Evolutionary conservation across 1,140 invertebrate genomes (phyloP).

Genomic region (Tetraneura akinire): DNA sequence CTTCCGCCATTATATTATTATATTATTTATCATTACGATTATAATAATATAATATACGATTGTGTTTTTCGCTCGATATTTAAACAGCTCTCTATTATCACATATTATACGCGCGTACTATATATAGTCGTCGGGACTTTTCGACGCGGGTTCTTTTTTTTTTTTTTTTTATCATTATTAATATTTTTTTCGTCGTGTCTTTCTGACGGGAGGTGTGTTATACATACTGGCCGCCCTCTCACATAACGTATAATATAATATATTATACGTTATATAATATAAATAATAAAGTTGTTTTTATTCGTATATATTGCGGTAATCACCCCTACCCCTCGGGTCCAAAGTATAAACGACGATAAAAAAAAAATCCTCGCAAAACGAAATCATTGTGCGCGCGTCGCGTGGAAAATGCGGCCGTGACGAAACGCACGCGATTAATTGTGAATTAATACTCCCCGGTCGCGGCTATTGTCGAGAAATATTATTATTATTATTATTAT

Average conservation of each 20-base stretch:
- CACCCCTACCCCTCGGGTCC: background rate
- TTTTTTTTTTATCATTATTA: too few relatives aligned
- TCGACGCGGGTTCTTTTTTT: too few relatives aligned
- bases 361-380: conserved; percentile 5
- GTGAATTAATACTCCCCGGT: conserved; percentile 35
- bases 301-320: conserved; percentile 31
- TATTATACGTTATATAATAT: background rate
- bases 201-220: background rate
- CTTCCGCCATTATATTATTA: background rate
- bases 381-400: conserved; percentile 26
- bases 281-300: conserved; percentile 45
- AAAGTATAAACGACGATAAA: conserved; percentile 14
- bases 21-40: too few relatives aligned
- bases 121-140: background rate
- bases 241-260: too few relatives aligned
- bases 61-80: background rate
- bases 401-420: conserved; percentile 25
- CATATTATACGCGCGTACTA: too few relatives aligned
- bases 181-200: too few relatives aligned
- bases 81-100: conserved; percentile 24
- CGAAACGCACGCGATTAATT: conserved; percentile 29
- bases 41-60: too few relatives aligned
- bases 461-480: background rate
- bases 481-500: too few relatives aligned
- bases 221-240: background rate